Evolutionary conservation across 2,797 vertebrate genomes (phyloP), one percentile per base, ranked within the genome.

Genomic region (Gobio occitaniae): DNA sequence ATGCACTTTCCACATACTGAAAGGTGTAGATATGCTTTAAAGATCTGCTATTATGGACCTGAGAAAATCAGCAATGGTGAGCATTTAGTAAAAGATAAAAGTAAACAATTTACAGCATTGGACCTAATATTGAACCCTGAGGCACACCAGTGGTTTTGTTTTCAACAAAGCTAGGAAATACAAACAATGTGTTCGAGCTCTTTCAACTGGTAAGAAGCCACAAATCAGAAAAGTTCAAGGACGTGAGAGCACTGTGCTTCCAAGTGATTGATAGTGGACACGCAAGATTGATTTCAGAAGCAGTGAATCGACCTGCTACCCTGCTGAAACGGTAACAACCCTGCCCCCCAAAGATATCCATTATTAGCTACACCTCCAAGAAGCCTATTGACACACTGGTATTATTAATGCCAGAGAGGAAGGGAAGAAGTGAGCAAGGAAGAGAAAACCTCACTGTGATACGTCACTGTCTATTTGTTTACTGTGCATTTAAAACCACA

Each of bases 321-420:
- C 89, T 86, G 87, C 48, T 93, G 91, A 90, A 90, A 83, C 36
- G 8, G 63, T 41, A 63, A 81, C 38, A 61, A 44, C 59, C 84
- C 80, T 82, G 80, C 86, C 88, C 87, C 90, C 87, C 86, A 79
- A 85, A 80, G 89, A 91, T 91, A 92, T 83, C 90, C 92, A 93
- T 93, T 91, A 93, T 93, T 90, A 92, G 90, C 89, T 89, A 92
- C 91, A 90, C 90, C 93, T 93, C 86, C 66, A 72, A 80, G 68
- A 80, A 32, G 10, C 1, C 0, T 59, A 70, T 80, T 50, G 66
- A 79, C 76, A 44, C 56, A 52, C 41, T 41, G 21, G 41, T 21
- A 52, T 72, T 79, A 71, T 50, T 54, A n/a, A 65, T 63, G 56
- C 54, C 56, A 72, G 47, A 70, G n/a, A 84, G 19, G 66, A 71